phyloP scores from a whole-genome alignment of 2,797 vertebrate genomes.

The Chloroceryle inda region DNA sequence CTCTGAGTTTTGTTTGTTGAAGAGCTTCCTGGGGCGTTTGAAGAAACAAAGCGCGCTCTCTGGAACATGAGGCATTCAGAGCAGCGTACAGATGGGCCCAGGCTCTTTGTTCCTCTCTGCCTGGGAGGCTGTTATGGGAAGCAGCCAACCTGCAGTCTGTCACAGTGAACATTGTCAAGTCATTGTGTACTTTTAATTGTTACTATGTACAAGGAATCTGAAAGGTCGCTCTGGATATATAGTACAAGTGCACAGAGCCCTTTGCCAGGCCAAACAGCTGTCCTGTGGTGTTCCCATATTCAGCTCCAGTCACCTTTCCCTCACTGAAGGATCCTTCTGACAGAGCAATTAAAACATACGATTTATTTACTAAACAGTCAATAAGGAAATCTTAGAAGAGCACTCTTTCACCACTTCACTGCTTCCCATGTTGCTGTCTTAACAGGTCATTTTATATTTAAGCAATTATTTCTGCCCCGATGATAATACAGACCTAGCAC shows the following conservation, averaged over 20 bases:
- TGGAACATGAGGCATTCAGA: conserved; percentile 81
- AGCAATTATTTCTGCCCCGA: conserved; percentile 63
- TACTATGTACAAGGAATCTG: conserved; percentile 80
- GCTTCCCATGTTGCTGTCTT: conserved; percentile 41
- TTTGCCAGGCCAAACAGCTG: conserved; percentile 80
- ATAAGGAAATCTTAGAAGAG: conserved; percentile 60
- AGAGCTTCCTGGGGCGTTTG: conserved; percentile 80
- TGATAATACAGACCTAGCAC: background rate
- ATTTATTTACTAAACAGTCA: conserved; percentile 78
- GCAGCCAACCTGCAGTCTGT: conserved; percentile 83
- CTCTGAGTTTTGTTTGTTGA: conserved; percentile 83
- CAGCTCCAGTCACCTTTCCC: conserved; percentile 77
- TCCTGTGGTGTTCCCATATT: conserved; percentile 76
- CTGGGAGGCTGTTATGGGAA: conserved; percentile 83
- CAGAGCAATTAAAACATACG: conserved; percentile 78
- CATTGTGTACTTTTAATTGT: conserved; percentile 83
- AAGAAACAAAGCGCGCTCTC: conserved; percentile 78
- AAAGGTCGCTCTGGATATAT: conserved; percentile 81
- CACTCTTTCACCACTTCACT: conserved; percentile 44
- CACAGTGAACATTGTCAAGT: conserved; percentile 78
- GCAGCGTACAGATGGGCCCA: conserved; percentile 76
- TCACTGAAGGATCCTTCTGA: conserved; percentile 75
- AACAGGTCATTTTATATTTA: conserved; percentile 59
- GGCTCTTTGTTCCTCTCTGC: conserved; percentile 79
- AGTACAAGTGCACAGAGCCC: conserved; percentile 79